Evolutionary conservation across 1,140 invertebrate genomes (phyloP).

Genomic region (Tetragonula clypearis): DNA sequence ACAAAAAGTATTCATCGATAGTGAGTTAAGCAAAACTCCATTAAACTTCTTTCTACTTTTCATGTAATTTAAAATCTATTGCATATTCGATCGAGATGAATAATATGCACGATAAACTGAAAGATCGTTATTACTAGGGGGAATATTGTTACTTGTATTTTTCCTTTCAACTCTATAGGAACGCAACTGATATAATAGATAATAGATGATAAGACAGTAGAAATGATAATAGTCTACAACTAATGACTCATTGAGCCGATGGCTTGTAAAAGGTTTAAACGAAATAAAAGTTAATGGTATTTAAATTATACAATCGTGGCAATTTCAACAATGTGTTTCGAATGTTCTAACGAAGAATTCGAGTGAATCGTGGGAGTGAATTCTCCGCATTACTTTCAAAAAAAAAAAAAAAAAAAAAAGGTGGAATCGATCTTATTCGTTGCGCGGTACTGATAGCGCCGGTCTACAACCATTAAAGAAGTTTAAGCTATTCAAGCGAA

Average conservation of each 20-base stretch:
- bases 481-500: conserved; percentile 71
- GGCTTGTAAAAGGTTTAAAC: background rate
- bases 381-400: conserved; percentile 20
- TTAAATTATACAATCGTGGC: background rate
- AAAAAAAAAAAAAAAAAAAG: background rate
- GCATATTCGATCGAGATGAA: too few species aligned
- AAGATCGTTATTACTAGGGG: too few species aligned
- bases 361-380: background rate
- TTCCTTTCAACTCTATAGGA: background rate
- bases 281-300: background rate
- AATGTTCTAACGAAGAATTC: background rate
- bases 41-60: too few species aligned
- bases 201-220: background rate
- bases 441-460: conserved; percentile 56
- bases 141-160: too few species aligned
- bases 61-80: too few species aligned
- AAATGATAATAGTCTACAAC: background rate
- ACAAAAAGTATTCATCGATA: too few species aligned
- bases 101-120: too few species aligned
- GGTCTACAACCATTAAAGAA: conserved; percentile 65
- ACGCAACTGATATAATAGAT: background rate
- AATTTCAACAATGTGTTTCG: background rate
- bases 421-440: conserved; percentile 42
- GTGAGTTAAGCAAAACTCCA: too few species aligned
- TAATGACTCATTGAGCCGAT: background rate